Evolutionary conservation across 2,888 invertebrate genomes (phyloP), one percentile per base, ranked within the genome.

Genomic region (Dasypolia templi): DNA sequence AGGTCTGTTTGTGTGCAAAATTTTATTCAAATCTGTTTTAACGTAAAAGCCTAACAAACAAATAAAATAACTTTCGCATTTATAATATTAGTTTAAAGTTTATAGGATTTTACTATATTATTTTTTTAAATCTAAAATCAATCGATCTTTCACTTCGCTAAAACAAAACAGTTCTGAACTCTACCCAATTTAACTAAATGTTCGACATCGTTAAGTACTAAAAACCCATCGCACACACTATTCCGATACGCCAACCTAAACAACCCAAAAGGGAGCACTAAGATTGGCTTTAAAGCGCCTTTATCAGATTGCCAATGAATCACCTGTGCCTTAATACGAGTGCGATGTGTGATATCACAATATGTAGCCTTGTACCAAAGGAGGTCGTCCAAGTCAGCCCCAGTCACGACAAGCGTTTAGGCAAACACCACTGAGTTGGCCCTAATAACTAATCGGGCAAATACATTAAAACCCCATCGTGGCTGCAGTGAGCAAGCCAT

Each of bases 251-350:
- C 42, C 49, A n/a, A 44, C 63, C 29, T 58, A 53, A 56, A 66
- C 65, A 53, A 73, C 62, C 42, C 51, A n/a, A 65, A 6, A 22
- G 39, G 53, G 61, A 76, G 14, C 42, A 39, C 35, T 64, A 62
- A 82, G 77, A 79, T 82, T 67, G 76, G 42, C 35, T 79, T 77
- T 55, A 35, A 58, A 19, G 26, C 53, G 44, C 49, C 63, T 71
- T 26, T 72, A 77, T 81, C 64, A 82, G 63, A 82, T 80, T 49
- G 35, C 46, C 62, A 49, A 59, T 81, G 63, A 74, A 69, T 77
- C 63, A 72, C 66, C 53, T 51, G 67, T 32, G 14, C 66, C 79
- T 72, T 58, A 51, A 58, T 58, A n/a, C 72, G 29, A 44, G 39
- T 62, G 51, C 32, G 12, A 29, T 42, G 56, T n/a, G 49, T 39